Conservation (phyloP, 2,113 vertebrate species). For the Synodontis membranacea region DNA sequence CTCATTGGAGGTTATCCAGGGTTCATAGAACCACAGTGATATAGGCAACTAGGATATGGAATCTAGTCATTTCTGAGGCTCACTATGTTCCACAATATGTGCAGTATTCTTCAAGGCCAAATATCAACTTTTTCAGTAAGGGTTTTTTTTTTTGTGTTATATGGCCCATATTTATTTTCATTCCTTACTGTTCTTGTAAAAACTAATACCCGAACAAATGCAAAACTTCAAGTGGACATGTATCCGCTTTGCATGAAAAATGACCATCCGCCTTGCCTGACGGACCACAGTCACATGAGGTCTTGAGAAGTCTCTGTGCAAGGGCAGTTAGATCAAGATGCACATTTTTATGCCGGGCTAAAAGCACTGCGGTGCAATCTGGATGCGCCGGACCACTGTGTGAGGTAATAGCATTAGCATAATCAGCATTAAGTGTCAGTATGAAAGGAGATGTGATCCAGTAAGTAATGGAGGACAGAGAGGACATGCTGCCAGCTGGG, state of each 20-base stretch:
- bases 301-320: not conserved
- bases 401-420: slow-evolving; percentile 18
- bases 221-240: not conserved
- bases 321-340: not conserved
- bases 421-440: slow-evolving; percentile 26
- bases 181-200: not conserved
- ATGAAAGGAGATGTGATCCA: slow-evolving; percentile 14
- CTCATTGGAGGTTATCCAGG: not conserved
- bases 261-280: not conserved
- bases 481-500: not conserved
- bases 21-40: not conserved
- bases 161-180: not conserved
- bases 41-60: not conserved
- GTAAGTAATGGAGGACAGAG: slow-evolving; percentile 15
- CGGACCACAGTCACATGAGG: not conserved
- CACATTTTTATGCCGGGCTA: slow-evolving; percentile 4
- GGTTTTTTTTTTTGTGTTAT: not conserved
- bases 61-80: not conserved
- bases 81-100: not conserved
- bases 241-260: not conserved
- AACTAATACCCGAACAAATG: not conserved
- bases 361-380: slow-evolving; percentile 26
- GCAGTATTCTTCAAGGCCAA: not conserved
- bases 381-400: not conserved
- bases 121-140: not conserved